These are phyloP conservation scores for Campopleginae sp. DNA, from an alignment of 2,888 invertebrate genomes.

Conservation along the genomic window DNA sequence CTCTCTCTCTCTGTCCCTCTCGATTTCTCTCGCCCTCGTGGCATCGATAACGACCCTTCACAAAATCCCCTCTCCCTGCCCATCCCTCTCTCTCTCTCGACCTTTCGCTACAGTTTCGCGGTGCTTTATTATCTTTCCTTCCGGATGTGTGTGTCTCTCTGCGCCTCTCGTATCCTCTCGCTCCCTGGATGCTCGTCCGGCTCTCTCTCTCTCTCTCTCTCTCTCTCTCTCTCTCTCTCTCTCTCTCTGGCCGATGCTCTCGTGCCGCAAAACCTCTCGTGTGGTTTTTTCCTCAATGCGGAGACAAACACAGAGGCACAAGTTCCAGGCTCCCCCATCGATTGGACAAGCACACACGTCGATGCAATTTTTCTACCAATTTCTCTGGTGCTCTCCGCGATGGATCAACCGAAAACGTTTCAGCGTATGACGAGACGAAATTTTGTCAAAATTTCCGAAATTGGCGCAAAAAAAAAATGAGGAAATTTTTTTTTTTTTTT, in stretches of 20 bases:
- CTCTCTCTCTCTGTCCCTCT: not conserved
- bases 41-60: no score
- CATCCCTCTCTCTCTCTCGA: constrained; percentile 29
- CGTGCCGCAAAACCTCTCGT: constrained; percentile 12
- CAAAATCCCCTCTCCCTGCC: not conserved
- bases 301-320: not conserved
- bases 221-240: not conserved
- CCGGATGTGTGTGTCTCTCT: constrained; percentile 8
- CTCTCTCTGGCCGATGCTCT: not conserved
- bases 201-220: not conserved
- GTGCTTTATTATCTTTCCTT: constrained; percentile 61
- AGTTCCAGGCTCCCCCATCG: constrained; percentile 4
- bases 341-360: constrained; percentile 47
- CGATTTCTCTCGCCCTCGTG: not conserved
- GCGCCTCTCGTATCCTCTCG: not conserved
- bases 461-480: no score
- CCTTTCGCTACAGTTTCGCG: constrained; percentile 51
- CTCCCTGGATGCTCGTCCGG: not conserved
- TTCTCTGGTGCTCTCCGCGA: constrained; percentile 32
- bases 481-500: no score
- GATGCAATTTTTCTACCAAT: constrained; percentile 59
- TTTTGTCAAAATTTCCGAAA: not conserved
- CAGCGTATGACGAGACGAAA: not conserved
- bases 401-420: not conserved
- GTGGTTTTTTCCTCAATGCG: constrained; percentile 39